Evolutionary conservation across 2,113 vertebrate genomes (phyloP), one percentile per base, ranked within the genome.

Genomic region (Dryoscopus gambensis): DNA sequence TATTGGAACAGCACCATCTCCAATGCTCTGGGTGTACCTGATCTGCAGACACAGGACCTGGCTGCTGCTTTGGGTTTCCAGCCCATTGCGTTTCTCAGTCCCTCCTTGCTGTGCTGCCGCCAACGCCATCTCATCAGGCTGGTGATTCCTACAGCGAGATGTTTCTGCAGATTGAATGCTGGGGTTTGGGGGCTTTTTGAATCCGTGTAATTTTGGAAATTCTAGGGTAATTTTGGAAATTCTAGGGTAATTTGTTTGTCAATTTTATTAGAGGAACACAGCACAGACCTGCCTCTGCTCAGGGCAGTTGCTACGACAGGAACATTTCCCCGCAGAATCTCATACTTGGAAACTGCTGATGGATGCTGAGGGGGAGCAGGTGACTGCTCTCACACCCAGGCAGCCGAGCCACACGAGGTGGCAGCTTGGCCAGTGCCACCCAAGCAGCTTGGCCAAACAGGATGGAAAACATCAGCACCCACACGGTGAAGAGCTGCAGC

Each of bases 401-500:
- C 44, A 23, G 59, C 59, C 1, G 2, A 42, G 60, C 16, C 9
- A 10, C 5, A 4, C 0, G 1, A 25, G 52, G 53, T 2, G 4
- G 14, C 39, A 13, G 55, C 15, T 31, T 31, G 40, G 40, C 53
- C 78, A 25, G 0, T 8, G 3, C 8, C 80, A 49, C 57, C 42
- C 42, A 6, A 15, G 28, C 74, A 18, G 63, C 53, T 2, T 8
- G 88, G 80, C 33, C 39, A 59, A 56, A 15, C 2, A 1, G 68
- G 57, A 16, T 25, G 2, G 23, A 6, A 12, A 42, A 3, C 13
- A 10, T 0, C 6, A 44, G 56, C 52, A 19, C 21, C 20, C 9
- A 3, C 5, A 1, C 0, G 7, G 5, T 3, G 47, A 21, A 31
- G 31, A 0, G 2, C 63, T 33, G 86, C n/a, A 7, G 59, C 8